Percentiles rank a stretch among this genome's conserved stretches.
These are phyloP conservation scores for Oncorhynchus keta DNA, from an alignment of 2,113 vertebrate species.

Conservation along the genomic window DNA sequence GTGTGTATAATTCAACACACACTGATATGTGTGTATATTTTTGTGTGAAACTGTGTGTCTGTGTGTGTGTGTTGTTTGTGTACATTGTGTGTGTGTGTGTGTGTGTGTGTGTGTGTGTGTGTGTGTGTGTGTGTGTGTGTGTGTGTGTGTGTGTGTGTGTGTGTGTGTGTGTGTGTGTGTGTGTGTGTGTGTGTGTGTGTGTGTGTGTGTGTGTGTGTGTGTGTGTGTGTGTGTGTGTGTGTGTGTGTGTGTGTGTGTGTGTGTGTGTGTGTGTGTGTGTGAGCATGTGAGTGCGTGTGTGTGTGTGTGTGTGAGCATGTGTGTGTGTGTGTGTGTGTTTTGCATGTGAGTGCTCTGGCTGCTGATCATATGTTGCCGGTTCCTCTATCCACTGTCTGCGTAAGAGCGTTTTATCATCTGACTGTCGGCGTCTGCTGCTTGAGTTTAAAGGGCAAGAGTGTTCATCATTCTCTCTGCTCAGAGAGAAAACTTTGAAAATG, in stretches of 20 bases:
- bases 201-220: background rate
- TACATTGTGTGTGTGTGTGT: background rate
- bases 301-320: constrained; percentile 9
- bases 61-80: too few relatives aligned
- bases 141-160: background rate
- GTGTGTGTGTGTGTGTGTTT: background rate
- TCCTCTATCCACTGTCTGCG: constrained; percentile 22
- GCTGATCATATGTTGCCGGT: background rate
- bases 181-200: background rate
- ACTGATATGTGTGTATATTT: too few relatives aligned
- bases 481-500: constrained; percentile 28
- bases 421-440: constrained; percentile 55
- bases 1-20: too few relatives aligned
- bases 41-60: too few relatives aligned
- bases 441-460: constrained; percentile 62
- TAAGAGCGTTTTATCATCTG: constrained; percentile 60
- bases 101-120: background rate
- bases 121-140: background rate
- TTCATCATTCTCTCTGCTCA: constrained; percentile 31
- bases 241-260: background rate
- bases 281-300: background rate
- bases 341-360: background rate
- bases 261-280: constrained; percentile 16
- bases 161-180: background rate
- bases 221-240: background rate